Percentiles rank a stretch among this genome's conserved stretches.
Conservation (phyloP, 2,888 invertebrate genomes). For the Agonopterix subpropinquella region DNA sequence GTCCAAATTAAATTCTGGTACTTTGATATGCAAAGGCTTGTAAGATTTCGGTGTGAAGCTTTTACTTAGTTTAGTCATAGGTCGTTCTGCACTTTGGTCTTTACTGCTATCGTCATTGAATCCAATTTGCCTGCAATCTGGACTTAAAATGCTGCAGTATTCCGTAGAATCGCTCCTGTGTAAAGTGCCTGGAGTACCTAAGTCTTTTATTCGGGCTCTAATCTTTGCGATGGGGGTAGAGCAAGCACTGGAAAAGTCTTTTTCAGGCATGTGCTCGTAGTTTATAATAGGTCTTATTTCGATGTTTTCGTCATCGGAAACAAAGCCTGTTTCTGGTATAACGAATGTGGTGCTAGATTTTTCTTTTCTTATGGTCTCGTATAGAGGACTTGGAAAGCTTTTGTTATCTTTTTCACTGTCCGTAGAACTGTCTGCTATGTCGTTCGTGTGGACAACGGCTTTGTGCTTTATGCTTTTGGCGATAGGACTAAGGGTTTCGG, state of each 20-base stretch:
- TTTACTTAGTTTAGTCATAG: constrained; percentile 49
- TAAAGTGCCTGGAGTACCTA: constrained; percentile 48
- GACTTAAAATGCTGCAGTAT: constrained; percentile 66
- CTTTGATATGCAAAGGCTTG: constrained; percentile 63
- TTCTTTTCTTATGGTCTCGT: constrained; percentile 39
- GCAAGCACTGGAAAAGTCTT: constrained; percentile 53
- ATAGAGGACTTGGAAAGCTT: constrained; percentile 40
- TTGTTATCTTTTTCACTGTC: constrained; percentile 51
- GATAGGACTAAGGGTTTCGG: constrained; percentile 46
- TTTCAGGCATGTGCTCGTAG: constrained; percentile 40
- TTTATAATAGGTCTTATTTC: constrained; percentile 24
- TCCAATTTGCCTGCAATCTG: constrained; percentile 41
- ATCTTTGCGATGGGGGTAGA: constrained; percentile 60
- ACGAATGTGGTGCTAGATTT: constrained; percentile 17
- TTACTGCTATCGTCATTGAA: constrained; percentile 33
- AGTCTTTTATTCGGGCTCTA: constrained; percentile 45
- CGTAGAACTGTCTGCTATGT: constrained; percentile 28
- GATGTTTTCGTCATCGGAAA: constrained; percentile 36
- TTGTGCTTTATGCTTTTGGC: constrained; percentile 35
- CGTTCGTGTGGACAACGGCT: constrained; percentile 38
- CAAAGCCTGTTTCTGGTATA: constrained; percentile 38
- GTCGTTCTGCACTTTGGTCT: constrained; percentile 36
- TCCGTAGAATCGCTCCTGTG: constrained; percentile 68
- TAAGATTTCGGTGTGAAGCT: constrained; percentile 68
- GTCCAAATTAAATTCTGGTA: constrained; percentile 60